Evolutionary conservation across 2,888 invertebrate species (phyloP), one percentile per base, ranked within the genome.

Genomic region (Chrysodeixis includens): DNA sequence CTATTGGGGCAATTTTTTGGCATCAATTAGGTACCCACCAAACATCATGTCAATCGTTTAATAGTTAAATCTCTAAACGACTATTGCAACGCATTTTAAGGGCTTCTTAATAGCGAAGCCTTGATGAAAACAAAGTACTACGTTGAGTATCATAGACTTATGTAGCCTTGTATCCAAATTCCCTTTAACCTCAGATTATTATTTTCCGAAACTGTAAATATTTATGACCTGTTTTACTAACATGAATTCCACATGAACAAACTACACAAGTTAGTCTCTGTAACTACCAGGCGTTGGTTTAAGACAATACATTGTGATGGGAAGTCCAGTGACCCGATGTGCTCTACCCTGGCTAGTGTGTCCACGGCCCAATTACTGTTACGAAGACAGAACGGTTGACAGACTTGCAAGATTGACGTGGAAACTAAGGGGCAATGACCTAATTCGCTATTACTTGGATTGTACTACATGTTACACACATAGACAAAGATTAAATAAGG

Each of bases 331-430:
- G 46, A 20, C 18, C 20, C 46, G 46, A 20, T 20, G 18, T 4
- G 9, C 1, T 18, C 16, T 49, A 20, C 46, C 20, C 10, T 18
- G 18, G 18, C 12, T 18, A 16, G 46, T 20, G 18, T 18, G 18
- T 18, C 10, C 16, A 4, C 14, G 18, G 3, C 18, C n/a, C 46
- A 46, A 46, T 46, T 46, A 46, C 44, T 18, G 46, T 40, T 35
- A 6, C 40, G 40, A 40, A 40, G 40, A 40, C n/a, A n/a, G 40
- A 40, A 40, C 40, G 40, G 40, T 40, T 40, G 40, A 40, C n/a
- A n/a, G n/a, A 40, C 40, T n/a, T 40, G 40, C n/a, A 1, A 40
- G 40, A 40, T 40, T 40, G 40, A 14, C 40, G 12, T 40, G 40
- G 35, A 35, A 12, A 1, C 12, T 35, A 3, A 40, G 40, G 35